Evolutionary conservation across 2,888 invertebrate genomes (phyloP).

Genomic region (Cantharis nigra): DNA sequence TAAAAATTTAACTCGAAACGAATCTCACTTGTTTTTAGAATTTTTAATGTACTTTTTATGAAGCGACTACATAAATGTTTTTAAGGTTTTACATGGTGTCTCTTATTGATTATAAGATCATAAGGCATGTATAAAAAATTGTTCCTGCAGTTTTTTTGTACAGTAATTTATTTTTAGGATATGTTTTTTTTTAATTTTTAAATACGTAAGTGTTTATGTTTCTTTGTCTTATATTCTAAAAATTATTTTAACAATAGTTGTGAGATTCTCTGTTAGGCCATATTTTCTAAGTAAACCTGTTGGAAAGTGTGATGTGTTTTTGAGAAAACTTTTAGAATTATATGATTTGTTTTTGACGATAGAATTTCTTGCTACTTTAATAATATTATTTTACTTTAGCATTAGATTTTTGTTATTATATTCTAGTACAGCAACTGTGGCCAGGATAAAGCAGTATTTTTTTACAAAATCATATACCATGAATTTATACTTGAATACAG

Average conservation of each 20-base stretch:
- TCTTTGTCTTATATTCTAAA: not conserved
- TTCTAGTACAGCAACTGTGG: not conserved
- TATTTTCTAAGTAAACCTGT: not conserved
- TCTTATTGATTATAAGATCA: not conserved
- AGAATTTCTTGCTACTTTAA: not conserved
- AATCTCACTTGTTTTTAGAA: not conserved
- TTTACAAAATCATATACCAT: not conserved
- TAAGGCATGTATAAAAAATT: conserved; percentile 12
- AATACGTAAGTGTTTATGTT: not conserved
- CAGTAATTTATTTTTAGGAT: conserved; percentile 33
- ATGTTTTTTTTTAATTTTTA: not conserved
- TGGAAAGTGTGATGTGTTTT: not conserved
- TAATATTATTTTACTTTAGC: not conserved
- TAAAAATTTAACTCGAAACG: not conserved
- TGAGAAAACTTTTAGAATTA: not conserved
- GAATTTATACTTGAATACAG: not conserved
- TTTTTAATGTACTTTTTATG: not conserved
- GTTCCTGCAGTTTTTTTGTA: conserved; percentile 29
- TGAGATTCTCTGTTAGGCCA: not conserved
- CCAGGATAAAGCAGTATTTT: not conserved
- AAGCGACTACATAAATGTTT: not conserved
- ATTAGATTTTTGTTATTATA: not conserved
- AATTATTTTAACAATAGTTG: not conserved
- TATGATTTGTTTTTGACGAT: not conserved
- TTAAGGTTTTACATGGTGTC: not conserved